Evolutionary conservation across 2,113 vertebrate genomes (phyloP).

Genomic region (Emydocephalus ijimae): DNA sequence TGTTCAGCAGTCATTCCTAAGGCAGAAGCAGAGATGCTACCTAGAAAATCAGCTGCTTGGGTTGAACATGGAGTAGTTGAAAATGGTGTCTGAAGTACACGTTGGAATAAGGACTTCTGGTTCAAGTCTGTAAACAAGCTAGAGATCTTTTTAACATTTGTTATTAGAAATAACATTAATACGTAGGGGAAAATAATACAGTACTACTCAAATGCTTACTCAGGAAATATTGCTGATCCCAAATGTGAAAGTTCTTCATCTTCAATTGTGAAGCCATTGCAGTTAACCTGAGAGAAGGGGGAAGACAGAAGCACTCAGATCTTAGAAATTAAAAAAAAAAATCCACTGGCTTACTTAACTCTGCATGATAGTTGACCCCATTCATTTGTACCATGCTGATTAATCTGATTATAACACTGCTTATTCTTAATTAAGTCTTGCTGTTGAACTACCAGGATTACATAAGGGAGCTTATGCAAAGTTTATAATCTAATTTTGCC

Average conservation of each 20-base stretch:
- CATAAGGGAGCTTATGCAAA: neutral
- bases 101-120: neutral
- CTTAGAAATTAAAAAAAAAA: neutral
- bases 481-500: slow-evolving; percentile 4
- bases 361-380: neutral
- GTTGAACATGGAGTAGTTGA: neutral
- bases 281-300: slow-evolving; percentile 81
- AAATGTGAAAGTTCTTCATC: slow-evolving; percentile 93
- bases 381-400: slow-evolving; percentile 1
- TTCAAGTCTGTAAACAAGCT: neutral
- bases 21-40: no score
- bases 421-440: slow-evolving; percentile 20
- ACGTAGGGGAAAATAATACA: neutral
- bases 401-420: slow-evolving; percentile 27
- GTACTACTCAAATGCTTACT: slow-evolving; percentile 70
- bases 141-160: neutral
- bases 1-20: neutral
- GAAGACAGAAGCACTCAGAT: slow-evolving; percentile 18
- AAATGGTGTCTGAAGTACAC: neutral
- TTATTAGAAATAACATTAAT: neutral
- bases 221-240: slow-evolving; percentile 93
- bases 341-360: neutral
- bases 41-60: no score
- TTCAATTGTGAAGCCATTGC: slow-evolving; percentile 96
- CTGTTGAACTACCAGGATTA: slow-evolving; percentile 2